phyloP scores from a whole-genome alignment of 2,113 vertebrate genomes.

The Proterorhinus semilunaris region DNA sequence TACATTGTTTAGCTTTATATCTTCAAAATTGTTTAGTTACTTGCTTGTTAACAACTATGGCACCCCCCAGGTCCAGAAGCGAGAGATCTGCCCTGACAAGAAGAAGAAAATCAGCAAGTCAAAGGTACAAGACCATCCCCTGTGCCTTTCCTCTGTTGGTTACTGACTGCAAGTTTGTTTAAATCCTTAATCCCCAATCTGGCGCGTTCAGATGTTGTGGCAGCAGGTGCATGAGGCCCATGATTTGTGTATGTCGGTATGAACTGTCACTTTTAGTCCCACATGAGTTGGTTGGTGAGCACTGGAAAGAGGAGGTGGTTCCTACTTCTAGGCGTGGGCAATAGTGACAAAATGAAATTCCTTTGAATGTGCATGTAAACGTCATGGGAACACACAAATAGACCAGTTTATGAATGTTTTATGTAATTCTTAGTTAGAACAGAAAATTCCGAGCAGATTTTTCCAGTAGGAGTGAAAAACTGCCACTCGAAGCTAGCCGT shows the following conservation, averaged over 20 bases:
- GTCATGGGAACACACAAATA: too few species aligned
- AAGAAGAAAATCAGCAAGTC: slow-evolving; percentile 91
- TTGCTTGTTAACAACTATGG: too few species aligned
- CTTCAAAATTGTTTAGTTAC: too few species aligned
- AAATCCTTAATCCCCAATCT: background rate
- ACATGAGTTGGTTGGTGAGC: slow-evolving; percentile 34
- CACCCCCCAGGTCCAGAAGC: slow-evolving; percentile 83
- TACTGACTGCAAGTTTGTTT: too few species aligned
- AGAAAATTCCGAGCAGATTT: too few species aligned
- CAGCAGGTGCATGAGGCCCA: slow-evolving; percentile 50
- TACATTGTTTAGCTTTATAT: too few species aligned
- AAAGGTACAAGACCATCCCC: slow-evolving; percentile 79
- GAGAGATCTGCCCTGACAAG: slow-evolving; percentile 83
- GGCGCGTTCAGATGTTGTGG: slow-evolving; percentile 53
- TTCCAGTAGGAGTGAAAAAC: too few species aligned
- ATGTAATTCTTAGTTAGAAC: too few species aligned
- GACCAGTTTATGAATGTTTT: too few species aligned
- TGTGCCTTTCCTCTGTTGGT: background rate
- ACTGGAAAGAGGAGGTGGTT: background rate
- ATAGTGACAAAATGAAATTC: too few species aligned
- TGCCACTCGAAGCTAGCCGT: too few species aligned
- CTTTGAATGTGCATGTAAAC: too few species aligned
- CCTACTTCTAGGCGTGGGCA: background rate
- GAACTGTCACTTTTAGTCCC: slow-evolving; percentile 20
- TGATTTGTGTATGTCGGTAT: slow-evolving; percentile 56